Conservation (phyloP, 2,888 invertebrate genomes). For the Sabatieria punctata region DNA sequence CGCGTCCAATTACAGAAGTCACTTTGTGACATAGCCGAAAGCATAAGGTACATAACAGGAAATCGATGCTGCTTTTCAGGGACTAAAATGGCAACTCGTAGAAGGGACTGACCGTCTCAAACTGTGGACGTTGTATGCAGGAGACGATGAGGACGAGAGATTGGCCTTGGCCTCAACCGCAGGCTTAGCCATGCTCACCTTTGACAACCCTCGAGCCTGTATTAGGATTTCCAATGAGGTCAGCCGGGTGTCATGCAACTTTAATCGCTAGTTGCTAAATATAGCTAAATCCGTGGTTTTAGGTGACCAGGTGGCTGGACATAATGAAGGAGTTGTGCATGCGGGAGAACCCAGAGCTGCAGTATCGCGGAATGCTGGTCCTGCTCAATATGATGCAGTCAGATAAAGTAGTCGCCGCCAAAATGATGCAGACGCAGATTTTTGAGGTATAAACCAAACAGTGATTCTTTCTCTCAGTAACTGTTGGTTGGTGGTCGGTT, state of each 20-base stretch:
- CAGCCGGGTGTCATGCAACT: neutral
- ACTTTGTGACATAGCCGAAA: too few relatives aligned
- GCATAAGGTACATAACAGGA: too few relatives aligned
- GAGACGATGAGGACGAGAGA: slow-evolving; percentile 23
- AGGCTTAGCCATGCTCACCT: slow-evolving; percentile 16
- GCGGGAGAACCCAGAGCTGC: slow-evolving; percentile 24
- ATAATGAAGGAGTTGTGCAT: slow-evolving; percentile 25
- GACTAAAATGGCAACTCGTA: neutral
- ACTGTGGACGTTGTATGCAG: slow-evolving; percentile 27
- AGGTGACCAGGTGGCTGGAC: slow-evolving; percentile 24
- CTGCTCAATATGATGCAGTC: slow-evolving; percentile 26
- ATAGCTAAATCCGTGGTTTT: too few relatives aligned
- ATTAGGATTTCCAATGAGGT: slow-evolving; percentile 16
- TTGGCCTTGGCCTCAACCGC: slow-evolving; percentile 17
- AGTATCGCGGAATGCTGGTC: slow-evolving; percentile 22
- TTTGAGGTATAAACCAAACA: too few relatives aligned
- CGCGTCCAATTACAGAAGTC: too few relatives aligned
- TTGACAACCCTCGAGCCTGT: slow-evolving; percentile 14
- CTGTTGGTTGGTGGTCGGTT: too few relatives aligned
- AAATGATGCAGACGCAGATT: slow-evolving; percentile 10
- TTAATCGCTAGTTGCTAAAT: neutral
- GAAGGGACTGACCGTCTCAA: slow-evolving; percentile 28
- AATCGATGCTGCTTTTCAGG: neutral
- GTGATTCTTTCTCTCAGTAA: too few relatives aligned
- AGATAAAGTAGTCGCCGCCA: slow-evolving; percentile 20